Evolutionary conservation across 2,797 vertebrate genomes (phyloP).

Genomic region (Mormyrus hasselquistii): DNA sequence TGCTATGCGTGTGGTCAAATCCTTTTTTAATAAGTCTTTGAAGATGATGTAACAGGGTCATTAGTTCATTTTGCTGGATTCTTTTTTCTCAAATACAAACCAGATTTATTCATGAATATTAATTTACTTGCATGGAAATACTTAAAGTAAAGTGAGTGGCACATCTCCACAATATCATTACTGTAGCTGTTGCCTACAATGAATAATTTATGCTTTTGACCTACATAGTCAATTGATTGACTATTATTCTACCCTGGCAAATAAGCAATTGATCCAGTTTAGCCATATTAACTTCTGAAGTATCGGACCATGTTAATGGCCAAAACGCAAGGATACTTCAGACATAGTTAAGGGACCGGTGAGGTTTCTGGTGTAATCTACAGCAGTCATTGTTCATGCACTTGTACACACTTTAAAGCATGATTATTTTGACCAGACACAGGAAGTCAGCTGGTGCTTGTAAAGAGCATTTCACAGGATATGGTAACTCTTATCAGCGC

Average conservation of each 20-base stretch:
- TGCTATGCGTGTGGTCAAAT: background rate
- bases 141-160: background rate
- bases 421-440: background rate
- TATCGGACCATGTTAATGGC: background rate
- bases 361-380: background rate
- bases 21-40: background rate
- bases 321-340: background rate
- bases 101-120: background rate
- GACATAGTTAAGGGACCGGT: background rate
- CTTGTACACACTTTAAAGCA: background rate
- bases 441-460: background rate
- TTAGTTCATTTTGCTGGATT: background rate
- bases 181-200: background rate
- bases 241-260: background rate
- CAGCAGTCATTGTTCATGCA: background rate
- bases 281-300: background rate
- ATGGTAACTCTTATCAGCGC: background rate
- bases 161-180: background rate
- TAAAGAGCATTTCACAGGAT: background rate
- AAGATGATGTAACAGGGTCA: conserved; percentile 7
- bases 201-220: background rate
- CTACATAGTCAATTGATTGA: background rate
- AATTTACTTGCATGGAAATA: background rate
- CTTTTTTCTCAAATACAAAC: background rate
- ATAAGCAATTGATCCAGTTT: background rate